A percentile compares a stretch with the other conserved stretches of the same genome.
Conservation (phyloP, 1,140 invertebrate species). For the Aphidius ervi region DNA sequence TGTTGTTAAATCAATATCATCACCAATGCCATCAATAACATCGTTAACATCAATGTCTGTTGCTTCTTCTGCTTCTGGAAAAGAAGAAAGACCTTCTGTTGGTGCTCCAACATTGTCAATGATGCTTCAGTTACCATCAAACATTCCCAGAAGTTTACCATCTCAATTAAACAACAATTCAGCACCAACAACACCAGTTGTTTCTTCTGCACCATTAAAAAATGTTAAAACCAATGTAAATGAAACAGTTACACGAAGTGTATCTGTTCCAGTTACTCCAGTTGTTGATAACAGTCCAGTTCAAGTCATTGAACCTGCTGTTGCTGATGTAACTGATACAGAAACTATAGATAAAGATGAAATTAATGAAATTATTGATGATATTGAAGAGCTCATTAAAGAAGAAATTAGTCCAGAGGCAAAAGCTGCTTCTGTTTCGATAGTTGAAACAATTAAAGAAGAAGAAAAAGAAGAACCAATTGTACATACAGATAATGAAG, state of each 20-base stretch:
- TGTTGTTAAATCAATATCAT: conserved; percentile 33
- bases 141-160: conserved; percentile 32
- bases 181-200: conserved; percentile 4
- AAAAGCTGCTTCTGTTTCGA: conserved; percentile 20
- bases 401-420: conserved; percentile 47
- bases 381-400: conserved; percentile 51
- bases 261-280: conserved; percentile 30
- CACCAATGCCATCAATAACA: conserved; percentile 44
- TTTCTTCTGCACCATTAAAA: conserved; percentile 11
- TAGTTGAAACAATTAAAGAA: conserved; percentile 28
- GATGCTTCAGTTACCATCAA: conserved; percentile 56
- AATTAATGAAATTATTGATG: conserved; percentile 52
- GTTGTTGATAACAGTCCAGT: conserved; percentile 39
- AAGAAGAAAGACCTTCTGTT: conserved; percentile 55
- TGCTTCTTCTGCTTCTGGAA: too few species aligned
- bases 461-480: conserved; percentile 24
- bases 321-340: conserved; percentile 49
- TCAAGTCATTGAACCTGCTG: conserved; percentile 47
- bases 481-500: conserved; percentile 25
- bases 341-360: conserved; percentile 51
- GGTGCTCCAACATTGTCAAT: conserved; percentile 64
- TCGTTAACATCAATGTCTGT: conserved; percentile 43
- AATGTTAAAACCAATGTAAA: conserved; percentile 6
- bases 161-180: conserved; percentile 32
- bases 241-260: neutral